phyloP scores from a whole-genome alignment of 2,113 vertebrate species.

The Zosterops japonicus region DNA sequence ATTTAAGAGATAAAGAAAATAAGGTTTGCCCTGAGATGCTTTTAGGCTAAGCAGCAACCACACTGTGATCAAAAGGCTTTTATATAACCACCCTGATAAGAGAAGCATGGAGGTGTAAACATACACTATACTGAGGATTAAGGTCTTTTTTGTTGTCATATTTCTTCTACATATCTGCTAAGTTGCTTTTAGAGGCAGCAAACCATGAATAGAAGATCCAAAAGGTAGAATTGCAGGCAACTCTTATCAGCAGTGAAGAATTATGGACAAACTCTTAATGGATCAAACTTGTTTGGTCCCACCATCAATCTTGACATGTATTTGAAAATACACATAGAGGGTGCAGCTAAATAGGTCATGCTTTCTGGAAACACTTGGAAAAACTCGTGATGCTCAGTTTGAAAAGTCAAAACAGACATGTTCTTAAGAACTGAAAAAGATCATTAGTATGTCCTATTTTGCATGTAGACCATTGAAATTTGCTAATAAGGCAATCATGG shows the following conservation, averaged over 20 bases:
- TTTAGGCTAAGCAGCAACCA: not conserved
- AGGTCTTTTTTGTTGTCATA: not conserved
- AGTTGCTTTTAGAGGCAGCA: not conserved
- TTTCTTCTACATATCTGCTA: not conserved
- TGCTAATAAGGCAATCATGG: not conserved
- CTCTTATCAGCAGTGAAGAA: not conserved
- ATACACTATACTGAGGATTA: not conserved
- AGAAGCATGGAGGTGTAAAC: not conserved
- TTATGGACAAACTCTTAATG: not conserved
- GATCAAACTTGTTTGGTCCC: not conserved
- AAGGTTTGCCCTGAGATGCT: not conserved
- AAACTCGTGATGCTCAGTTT: fast-evolving
- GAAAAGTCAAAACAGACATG: not conserved
- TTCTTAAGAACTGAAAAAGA: not conserved
- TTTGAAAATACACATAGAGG: fast-evolving
- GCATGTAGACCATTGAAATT: not conserved
- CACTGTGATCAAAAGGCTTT: not conserved
- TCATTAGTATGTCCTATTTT: not conserved
- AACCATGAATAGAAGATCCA: not conserved
- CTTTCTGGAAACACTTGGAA: not conserved
- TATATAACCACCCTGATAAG: not conserved
- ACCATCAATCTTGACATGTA: not conserved
- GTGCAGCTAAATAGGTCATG: not conserved
- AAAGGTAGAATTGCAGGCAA: not conserved
- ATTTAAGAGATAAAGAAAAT: not conserved